Base-by-base conservation (phyloP, 2,797 vertebrate genomes). In the Parotocinclus haroldoi region DNA sequence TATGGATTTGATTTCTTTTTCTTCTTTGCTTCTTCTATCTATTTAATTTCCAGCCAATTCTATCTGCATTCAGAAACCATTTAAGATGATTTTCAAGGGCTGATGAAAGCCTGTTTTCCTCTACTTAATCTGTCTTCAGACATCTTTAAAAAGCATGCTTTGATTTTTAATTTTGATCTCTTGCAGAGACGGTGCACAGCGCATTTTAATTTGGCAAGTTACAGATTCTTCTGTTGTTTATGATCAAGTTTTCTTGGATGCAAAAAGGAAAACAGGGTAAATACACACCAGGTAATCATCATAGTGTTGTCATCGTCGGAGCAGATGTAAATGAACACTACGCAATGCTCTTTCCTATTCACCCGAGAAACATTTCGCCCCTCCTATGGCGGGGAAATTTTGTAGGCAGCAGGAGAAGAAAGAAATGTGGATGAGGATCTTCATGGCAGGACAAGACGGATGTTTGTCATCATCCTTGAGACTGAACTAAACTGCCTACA, bases 21-120 rank as follows among this genome's bases (percentile, higher is more conserved):
- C 88, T 86, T 83, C 88, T 88, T 87, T 81, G 82, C 87, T 89
- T 86, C 85, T 85, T 88, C 84, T 66, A 79, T 86, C 84, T 89
- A 86, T 90, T 91, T 89, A 86, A 87, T 89, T 90, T 76, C 84
- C 89, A 91, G 87, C 85, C 75, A 61, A 88, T 42, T 86, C 86
- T 83, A 83, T 86, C 86, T 91, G 88, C 89, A 90, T 88, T 86
- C 88, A 79, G 84, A 88, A 88, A 88, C 86, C 87, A 89, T 90
- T 88, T 84, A 83, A 84, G 82, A 85, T 87, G 82, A 88, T 88
- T 82, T 69, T 42, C 82, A 85, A 86, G 83, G 86, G 86, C 83
- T 85, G 83, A 83, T 87, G 81, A 90, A 87, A 87, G 86, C 87
- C 87, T 89, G 86, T 89, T 90, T 90, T 88, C 86, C 85, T 88